Evolutionary conservation across 2,888 invertebrate species (phyloP).

Genomic region (Melanostoma mellinum): DNA sequence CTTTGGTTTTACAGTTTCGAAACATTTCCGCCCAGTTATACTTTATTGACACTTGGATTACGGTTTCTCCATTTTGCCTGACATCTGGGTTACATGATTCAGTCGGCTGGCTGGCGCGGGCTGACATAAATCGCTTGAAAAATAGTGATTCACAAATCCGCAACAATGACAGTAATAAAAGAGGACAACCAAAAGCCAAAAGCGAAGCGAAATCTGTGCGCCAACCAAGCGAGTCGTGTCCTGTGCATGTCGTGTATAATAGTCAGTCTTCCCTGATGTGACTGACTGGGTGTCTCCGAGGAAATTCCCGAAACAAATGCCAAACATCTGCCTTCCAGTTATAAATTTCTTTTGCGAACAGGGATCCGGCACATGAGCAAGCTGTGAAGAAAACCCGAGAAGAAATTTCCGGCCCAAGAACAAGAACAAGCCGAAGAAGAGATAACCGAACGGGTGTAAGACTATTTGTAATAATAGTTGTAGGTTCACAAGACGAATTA

Average conservation of each 20-base stretch:
- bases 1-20: slow-evolving; percentile 30
- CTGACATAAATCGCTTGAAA: slow-evolving; percentile 51
- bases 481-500: slow-evolving; percentile 47
- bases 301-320: slow-evolving; percentile 67
- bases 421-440: slow-evolving; percentile 4
- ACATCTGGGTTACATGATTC: slow-evolving; percentile 62
- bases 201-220: slow-evolving; percentile 30
- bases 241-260: slow-evolving; percentile 14
- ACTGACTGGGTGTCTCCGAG: slow-evolving; percentile 41
- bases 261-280: slow-evolving; percentile 20
- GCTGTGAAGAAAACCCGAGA: slow-evolving; percentile 9
- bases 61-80: slow-evolving; percentile 32
- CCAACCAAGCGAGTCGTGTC: slow-evolving; percentile 27
- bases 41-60: slow-evolving; percentile 50
- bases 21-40: slow-evolving; percentile 29
- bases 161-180: slow-evolving; percentile 55
- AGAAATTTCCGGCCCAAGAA: slow-evolving; percentile 48
- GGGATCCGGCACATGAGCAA: slow-evolving; percentile 11
- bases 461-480: slow-evolving; percentile 24
- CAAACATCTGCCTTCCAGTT: slow-evolving; percentile 68
- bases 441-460: slow-evolving; percentile 27
- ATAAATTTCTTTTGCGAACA: slow-evolving; percentile 56
- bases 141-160: slow-evolving; percentile 62
- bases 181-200: slow-evolving; percentile 11
- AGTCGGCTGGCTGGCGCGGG: slow-evolving; percentile 13